Base-by-base conservation (phyloP, 1,140 invertebrate species). In the Drosophila guanche region DNA sequence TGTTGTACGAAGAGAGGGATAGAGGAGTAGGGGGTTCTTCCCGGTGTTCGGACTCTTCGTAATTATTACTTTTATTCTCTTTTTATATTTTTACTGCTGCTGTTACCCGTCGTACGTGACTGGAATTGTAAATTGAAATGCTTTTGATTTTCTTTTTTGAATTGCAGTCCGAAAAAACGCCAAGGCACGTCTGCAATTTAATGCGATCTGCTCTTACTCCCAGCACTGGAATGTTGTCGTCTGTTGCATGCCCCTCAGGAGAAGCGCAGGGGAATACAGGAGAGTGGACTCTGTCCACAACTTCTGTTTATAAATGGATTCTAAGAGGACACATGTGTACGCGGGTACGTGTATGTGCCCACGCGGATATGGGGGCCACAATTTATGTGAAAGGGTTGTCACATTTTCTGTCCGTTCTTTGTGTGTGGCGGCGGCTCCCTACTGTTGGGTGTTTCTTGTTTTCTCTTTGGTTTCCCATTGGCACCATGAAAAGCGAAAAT, bases 141-240 rank as follows among this genome's bases (percentile, higher is more conserved):
- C 56, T 76, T 71, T 58, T 80, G 65, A 75, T 79, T 79, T 80
- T 59, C 42, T 67, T 80, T 80, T 50, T 37, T 12, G 33, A 79
- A 76, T 76, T 80, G 53, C 65, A 57, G 46, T 56, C 40, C 33
- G 27, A 40, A 63, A 74, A 56, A 79, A 74, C 22, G 56, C 66
- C 23, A 42, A 25, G 56, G 45, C 78, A 80, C 78, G 78, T 80
- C 61, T 76, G 77, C 72, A 61, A 40, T 80, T 72, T 72, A 59
- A 81, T 67, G 72, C 41, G 45, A 59, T 52, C 16, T 10, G 8
- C 29, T 33, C 54, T 66, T 59, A 14, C 41, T 22, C 33, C 23
- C 16, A 47, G 27, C 16, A 20, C 33, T 60, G 29, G 29, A 27
- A 20, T 56, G 47, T 53, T 56, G 47, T 57, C 55, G 54, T 29